These are phyloP conservation scores for Neoascia interrupta DNA, from an alignment of 2,888 invertebrate genomes.

Conservation along the genomic window DNA sequence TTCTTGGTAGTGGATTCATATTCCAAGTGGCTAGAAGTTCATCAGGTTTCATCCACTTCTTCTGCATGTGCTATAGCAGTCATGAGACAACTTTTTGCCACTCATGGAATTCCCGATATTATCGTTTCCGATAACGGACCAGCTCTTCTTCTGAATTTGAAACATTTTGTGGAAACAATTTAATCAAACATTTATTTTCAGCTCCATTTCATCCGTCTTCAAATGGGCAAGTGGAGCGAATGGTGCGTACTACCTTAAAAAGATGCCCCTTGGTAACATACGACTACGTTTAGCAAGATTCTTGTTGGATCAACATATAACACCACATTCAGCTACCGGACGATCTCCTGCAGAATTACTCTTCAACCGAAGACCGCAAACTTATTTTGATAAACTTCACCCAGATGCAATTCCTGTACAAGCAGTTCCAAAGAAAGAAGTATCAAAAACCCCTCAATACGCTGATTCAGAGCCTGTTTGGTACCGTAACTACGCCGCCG, in stretches of 20 bases:
- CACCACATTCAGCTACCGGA: neutral
- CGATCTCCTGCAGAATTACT: neutral
- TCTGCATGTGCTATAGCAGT: neutral
- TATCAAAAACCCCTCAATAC: neutral
- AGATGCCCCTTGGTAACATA: neutral
- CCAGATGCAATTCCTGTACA: constrained; percentile 9
- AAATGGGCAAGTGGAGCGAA: neutral
- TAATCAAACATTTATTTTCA: neutral
- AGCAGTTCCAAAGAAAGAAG: neutral
- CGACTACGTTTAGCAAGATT: neutral
- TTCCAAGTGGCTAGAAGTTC: constrained; percentile 43
- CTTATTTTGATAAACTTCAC: constrained; percentile 27
- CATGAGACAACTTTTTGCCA: neutral
- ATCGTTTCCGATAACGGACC: neutral
- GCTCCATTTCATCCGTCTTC: neutral
- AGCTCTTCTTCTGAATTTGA: neutral
- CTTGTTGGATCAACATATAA: neutral
- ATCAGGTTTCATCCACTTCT: neutral
- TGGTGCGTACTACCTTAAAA: neutral
- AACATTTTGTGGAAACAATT: neutral
- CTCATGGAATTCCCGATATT: neutral
- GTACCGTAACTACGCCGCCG: constrained; percentile 1
- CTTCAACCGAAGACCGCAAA: neutral
- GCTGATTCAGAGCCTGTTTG: constrained; percentile 8
- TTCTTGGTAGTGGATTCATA: constrained; percentile 21